Conservation (phyloP, 2,888 invertebrate genomes). For the Panorpa germanica region DNA sequence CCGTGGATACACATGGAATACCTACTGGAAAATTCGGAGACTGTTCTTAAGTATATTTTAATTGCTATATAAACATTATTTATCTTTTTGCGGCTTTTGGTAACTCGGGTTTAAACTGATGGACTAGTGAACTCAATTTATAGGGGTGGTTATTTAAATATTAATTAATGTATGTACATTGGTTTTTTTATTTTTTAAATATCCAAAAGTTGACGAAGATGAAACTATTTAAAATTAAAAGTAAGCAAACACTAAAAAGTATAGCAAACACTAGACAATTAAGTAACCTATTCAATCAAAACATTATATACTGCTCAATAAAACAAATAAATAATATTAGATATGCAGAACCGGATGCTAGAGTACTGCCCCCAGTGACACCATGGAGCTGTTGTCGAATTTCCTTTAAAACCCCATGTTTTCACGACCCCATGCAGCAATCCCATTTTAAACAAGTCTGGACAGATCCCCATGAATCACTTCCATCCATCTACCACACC, state of each 20-base stretch:
- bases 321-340: constrained; percentile 17
- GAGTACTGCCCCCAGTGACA: constrained; percentile 28
- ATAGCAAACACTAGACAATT: too few relatives aligned
- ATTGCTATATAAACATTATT: not conserved
- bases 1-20: constrained; percentile 36
- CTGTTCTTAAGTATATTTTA: constrained; percentile 23
- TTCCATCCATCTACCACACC: constrained; percentile 19
- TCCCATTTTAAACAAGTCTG: constrained; percentile 18
- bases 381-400: constrained; percentile 42
- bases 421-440: constrained; percentile 40
- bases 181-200: too few relatives aligned
- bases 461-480: constrained; percentile 21
- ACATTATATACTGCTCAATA: too few relatives aligned
- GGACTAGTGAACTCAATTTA: too few relatives aligned
- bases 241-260: too few relatives aligned
- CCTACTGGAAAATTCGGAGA: constrained; percentile 24
- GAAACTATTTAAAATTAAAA: too few relatives aligned
- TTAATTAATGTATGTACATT: too few relatives aligned
- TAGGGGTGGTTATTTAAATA: too few relatives aligned
- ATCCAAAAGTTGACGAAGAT: too few relatives aligned
- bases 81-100: too few relatives aligned
- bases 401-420: constrained; percentile 34
- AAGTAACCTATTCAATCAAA: too few relatives aligned
- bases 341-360: constrained; percentile 27
- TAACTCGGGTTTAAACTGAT: too few relatives aligned